A percentile compares a stretch with the other conserved stretches of the same genome.
Evolutionary conservation across 2,797 vertebrate genomes (phyloP).

Genomic region (Cichlasoma orientale): DNA sequence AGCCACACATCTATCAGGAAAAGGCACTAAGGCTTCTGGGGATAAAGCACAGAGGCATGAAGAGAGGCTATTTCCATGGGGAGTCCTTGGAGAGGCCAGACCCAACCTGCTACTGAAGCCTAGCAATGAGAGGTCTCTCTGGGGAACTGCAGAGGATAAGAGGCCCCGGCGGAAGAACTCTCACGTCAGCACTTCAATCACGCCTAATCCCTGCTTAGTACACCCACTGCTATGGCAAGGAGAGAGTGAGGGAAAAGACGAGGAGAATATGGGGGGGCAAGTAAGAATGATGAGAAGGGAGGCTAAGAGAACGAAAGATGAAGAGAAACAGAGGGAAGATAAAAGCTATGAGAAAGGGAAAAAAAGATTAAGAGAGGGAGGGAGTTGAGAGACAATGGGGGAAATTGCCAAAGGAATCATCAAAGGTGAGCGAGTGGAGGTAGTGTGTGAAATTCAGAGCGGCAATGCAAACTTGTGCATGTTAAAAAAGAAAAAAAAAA

Average conservation of each 20-base stretch:
- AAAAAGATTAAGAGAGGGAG: conserved; percentile 56
- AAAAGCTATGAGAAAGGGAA: conserved; percentile 41
- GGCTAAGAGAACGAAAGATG: conserved; percentile 50
- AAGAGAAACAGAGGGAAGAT: conserved; percentile 54
- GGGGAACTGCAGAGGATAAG: conserved; percentile 75
- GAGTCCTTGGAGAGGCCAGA: conserved; percentile 69
- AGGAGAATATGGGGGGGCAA: conserved; percentile 1
- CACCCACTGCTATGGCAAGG: conserved; percentile 74
- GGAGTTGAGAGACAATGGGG: conserved; percentile 59
- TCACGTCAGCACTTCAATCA: conserved; percentile 82
- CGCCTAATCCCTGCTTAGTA: conserved; percentile 82
- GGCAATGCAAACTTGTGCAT: conserved; percentile 3
- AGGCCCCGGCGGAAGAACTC: conserved; percentile 75
- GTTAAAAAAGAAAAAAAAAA: conserved; percentile 24
- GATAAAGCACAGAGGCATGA: conserved; percentile 71
- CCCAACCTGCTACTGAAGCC: conserved; percentile 67
- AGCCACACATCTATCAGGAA: conserved; percentile 71
- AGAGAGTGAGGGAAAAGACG: conserved; percentile 42
- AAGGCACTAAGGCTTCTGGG: conserved; percentile 66
- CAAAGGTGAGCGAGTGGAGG: conserved; percentile 62
- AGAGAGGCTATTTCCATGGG: conserved; percentile 74
- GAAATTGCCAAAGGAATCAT: conserved; percentile 57
- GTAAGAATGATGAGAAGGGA: conserved; percentile 48
- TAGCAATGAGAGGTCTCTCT: conserved; percentile 73
- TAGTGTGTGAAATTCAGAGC: conserved; percentile 45